Percentiles rank a stretch among this genome's conserved stretches.
Conservation (phyloP, 2,797 vertebrate species). For the Trichosurus vulpecula region DNA sequence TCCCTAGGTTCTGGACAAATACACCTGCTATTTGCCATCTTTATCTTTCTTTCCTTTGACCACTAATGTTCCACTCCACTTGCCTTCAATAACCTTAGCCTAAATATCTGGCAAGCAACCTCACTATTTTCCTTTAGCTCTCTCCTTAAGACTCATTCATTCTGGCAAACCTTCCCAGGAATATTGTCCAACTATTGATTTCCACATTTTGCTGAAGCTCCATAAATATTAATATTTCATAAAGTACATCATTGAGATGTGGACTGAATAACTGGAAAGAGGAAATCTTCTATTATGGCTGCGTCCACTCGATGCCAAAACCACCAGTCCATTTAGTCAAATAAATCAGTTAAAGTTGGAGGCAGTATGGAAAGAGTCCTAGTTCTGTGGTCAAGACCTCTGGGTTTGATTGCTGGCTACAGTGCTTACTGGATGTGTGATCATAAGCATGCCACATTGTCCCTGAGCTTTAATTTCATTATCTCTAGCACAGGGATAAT, state of each 20-base stretch:
- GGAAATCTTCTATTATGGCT: not conserved
- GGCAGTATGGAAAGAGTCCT: not conserved
- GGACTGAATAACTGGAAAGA: not conserved
- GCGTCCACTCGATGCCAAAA: not conserved
- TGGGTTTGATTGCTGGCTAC: not conserved
- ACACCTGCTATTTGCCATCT: not conserved
- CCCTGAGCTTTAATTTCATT: not conserved
- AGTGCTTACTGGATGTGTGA: not conserved
- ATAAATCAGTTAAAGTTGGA: not conserved
- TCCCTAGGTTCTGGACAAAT: not conserved
- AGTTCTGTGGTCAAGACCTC: not conserved
- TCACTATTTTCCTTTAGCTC: not conserved
- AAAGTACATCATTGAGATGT: slow-evolving; percentile 1
- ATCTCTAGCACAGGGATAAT: not conserved
- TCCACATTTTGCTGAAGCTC: not conserved
- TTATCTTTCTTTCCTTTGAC: slow-evolving; percentile 2
- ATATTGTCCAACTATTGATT: not conserved
- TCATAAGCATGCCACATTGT: not conserved
- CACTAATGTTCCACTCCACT: not conserved
- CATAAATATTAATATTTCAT: not conserved
- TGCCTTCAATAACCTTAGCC: not conserved
- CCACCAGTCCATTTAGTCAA: not conserved
- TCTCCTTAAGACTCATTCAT: not conserved
- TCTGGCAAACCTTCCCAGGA: not conserved
- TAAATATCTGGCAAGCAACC: not conserved